Percentiles rank a stretch among this genome's conserved stretches.
phyloP scores from a whole-genome alignment of 2,888 invertebrate species.

The Coleophora flavipennella region DNA sequence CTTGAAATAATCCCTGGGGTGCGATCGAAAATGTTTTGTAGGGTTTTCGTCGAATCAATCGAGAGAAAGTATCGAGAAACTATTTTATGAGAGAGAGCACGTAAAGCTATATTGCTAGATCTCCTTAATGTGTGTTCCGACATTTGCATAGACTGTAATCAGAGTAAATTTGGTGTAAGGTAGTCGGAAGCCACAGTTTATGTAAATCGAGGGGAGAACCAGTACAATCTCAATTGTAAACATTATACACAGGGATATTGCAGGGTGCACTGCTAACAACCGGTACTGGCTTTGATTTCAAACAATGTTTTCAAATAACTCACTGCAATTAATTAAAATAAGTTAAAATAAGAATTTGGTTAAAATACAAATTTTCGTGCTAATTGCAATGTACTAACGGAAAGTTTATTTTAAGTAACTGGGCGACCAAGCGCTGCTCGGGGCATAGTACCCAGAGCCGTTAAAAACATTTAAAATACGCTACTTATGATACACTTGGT shows the following conservation, averaged over 20 bases:
- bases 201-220: constrained; percentile 33
- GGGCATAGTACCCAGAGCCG: too few species aligned
- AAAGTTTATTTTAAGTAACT: too few species aligned
- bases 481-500: too few species aligned
- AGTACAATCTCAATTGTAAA: constrained; percentile 36
- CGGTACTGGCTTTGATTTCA: not conserved
- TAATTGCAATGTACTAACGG: too few species aligned
- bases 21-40: not conserved
- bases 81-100: not conserved
- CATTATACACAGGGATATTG: constrained; percentile 37
- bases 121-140: not conserved
- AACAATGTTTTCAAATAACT: too few species aligned
- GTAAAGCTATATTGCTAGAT: too few species aligned
- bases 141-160: constrained; percentile 18
- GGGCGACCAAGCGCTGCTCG: too few species aligned
- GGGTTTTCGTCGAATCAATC: not conserved
- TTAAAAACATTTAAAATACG: too few species aligned
- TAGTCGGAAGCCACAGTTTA: constrained; percentile 36
- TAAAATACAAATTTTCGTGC: too few species aligned
- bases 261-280: constrained; percentile 22
- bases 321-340: too few species aligned
- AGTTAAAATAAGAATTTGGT: too few species aligned
- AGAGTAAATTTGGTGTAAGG: constrained; percentile 32
- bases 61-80: constrained; percentile 1
- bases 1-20: not conserved